Percentiles rank a stretch among this genome's conserved stretches.
Conservation (phyloP, 2,797 vertebrate genomes). For the Capromys pilorides region DNA sequence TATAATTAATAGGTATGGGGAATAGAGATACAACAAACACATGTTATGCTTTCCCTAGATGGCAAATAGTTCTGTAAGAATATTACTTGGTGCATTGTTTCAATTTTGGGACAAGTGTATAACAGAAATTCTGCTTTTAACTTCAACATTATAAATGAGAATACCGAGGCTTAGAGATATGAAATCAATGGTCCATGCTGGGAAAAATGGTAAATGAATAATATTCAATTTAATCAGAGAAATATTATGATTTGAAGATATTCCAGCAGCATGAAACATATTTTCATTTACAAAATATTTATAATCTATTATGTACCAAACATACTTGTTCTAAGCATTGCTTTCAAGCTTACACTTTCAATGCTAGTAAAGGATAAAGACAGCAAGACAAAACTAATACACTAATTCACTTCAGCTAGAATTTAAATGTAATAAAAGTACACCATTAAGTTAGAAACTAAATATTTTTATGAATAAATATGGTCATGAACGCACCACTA, state of each 20-base stretch:
- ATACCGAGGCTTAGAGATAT: background rate
- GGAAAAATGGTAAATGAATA: background rate
- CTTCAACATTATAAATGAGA: background rate
- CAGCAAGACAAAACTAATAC: background rate
- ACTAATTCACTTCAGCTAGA: background rate
- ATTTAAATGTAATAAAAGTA: background rate
- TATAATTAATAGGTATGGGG: background rate
- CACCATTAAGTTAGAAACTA: background rate
- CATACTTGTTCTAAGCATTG: background rate
- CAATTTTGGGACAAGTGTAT: background rate
- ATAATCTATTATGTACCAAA: background rate
- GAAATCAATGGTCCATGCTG: background rate
- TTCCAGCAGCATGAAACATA: background rate
- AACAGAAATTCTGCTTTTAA: slow-evolving; percentile 43
- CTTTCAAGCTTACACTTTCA: background rate
- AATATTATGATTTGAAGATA: slow-evolving; percentile 3
- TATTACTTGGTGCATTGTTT: background rate
- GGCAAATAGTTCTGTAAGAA: background rate
- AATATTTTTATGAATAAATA: slow-evolving; percentile 5
- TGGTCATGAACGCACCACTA: background rate
- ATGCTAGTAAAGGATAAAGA: background rate
- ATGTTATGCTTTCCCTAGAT: background rate
- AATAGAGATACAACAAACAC: background rate
- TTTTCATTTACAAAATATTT: background rate
- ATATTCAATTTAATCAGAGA: slow-evolving; percentile 21